Conservation (phyloP, 2,113 vertebrate species). For the Hyaena hyaena region DNA sequence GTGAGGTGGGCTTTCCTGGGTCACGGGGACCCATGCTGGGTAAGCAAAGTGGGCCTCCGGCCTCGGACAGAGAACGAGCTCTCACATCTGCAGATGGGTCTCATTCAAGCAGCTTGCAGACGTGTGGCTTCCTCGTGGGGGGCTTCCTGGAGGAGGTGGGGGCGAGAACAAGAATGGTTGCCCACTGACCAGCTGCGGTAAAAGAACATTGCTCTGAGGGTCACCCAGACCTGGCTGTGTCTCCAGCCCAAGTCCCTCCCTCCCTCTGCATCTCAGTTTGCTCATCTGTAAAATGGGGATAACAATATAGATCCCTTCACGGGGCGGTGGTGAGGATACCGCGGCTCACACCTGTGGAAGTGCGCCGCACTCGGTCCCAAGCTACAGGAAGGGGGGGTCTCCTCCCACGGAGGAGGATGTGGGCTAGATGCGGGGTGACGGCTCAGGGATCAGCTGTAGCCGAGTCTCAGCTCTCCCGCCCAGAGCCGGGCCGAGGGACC, state of each 20-base stretch:
- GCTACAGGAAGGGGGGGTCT: too few species aligned
- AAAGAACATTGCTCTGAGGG: neutral
- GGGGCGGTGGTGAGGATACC: neutral
- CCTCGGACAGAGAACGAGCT: neutral
- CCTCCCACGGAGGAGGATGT: neutral
- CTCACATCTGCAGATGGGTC: neutral
- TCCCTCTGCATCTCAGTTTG: neutral
- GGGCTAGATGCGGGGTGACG: accelerated
- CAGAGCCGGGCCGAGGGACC: neutral
- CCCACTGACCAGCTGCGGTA: neutral
- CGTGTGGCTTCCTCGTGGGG: neutral
- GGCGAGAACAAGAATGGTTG: neutral
- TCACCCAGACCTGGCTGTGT: neutral
- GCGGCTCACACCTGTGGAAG: accelerated
- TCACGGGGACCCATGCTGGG: neutral
- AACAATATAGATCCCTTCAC: too few species aligned
- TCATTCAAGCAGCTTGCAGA: neutral
- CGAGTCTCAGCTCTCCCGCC: neutral
- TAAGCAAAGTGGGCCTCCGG: neutral
- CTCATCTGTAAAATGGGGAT: neutral
- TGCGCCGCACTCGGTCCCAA: accelerated
- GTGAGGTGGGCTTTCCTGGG: neutral
- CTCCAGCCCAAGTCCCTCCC: neutral
- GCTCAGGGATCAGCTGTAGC: accelerated
- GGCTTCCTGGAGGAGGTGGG: neutral